Conservation (phyloP, 2,797 vertebrate species). For the Melanotaenia nigrans region DNA sequence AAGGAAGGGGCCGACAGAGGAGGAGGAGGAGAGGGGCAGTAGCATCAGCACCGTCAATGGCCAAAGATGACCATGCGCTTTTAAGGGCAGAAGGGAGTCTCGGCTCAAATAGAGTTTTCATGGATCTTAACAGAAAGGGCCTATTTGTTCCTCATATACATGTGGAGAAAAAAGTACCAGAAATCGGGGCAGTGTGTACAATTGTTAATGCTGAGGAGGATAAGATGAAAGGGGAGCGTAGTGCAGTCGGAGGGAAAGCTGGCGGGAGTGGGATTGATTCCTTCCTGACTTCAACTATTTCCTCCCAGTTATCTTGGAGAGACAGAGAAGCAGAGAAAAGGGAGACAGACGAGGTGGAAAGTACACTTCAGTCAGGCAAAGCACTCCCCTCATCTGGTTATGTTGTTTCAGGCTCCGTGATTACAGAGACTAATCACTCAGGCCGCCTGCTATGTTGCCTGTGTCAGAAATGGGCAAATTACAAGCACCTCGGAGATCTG, state of each 20-base stretch:
- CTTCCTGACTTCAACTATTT: conserved; percentile 69
- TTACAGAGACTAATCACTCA: conserved; percentile 90
- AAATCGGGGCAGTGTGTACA: conserved; percentile 94
- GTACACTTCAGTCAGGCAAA: conserved; percentile 89
- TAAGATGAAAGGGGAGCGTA: conserved; percentile 88
- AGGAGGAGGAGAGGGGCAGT: conserved; percentile 80
- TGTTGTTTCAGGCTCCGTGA: conserved; percentile 92
- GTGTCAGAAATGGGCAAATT: conserved; percentile 99
- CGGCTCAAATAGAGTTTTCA: conserved; percentile 74
- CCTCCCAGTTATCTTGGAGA: conserved; percentile 77
- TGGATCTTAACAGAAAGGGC: conserved; percentile 88
- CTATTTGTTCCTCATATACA: conserved; percentile 95
- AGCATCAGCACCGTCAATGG: conserved; percentile 65
- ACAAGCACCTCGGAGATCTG: conserved; percentile 97
- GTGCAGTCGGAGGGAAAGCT: conserved; percentile 77
- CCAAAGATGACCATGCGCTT: conserved; percentile 83
- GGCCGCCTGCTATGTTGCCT: conserved; percentile 96
- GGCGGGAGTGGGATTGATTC: conserved; percentile 70
- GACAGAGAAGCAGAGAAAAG: conserved; percentile 82
- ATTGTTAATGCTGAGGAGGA: conserved; percentile 97
- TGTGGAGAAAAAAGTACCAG: conserved; percentile 93
- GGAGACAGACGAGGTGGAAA: conserved; percentile 76
- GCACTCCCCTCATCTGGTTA: conserved; percentile 91
- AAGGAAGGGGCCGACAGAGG: conserved; percentile 70
- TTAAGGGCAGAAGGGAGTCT: conserved; percentile 49